These are phyloP conservation scores for Cryptocephalus primarius DNA, from an alignment of 2,888 invertebrate species.

Conservation along the genomic window DNA sequence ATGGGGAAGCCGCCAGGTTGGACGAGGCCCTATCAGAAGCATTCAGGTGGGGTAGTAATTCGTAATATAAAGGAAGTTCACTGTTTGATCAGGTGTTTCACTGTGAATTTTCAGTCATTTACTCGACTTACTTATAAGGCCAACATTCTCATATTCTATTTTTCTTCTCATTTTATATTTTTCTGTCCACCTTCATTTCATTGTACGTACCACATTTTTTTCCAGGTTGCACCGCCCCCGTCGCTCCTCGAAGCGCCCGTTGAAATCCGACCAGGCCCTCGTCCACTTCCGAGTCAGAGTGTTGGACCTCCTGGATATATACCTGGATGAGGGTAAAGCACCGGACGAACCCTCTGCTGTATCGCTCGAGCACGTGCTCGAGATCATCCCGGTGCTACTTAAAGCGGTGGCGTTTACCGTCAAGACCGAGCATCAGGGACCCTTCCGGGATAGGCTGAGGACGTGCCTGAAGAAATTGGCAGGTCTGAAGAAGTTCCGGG, in stretches of 20 bases:
- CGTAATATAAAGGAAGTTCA: too few relatives aligned
- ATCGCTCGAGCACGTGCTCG: slow-evolving; percentile 54
- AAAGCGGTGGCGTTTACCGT: slow-evolving; percentile 59
- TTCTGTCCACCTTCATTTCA: too few relatives aligned
- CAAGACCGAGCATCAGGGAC: slow-evolving; percentile 55
- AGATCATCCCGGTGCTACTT: slow-evolving; percentile 57
- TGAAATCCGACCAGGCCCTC: slow-evolving; percentile 43
- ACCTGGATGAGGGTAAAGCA: slow-evolving; percentile 40
- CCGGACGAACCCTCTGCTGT: slow-evolving; percentile 41
- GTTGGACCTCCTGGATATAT: slow-evolving; percentile 64
- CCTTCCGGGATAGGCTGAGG: slow-evolving; percentile 51
- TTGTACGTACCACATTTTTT: too few relatives aligned
- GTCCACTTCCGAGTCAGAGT: slow-evolving; percentile 65
- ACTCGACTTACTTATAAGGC: too few relatives aligned
- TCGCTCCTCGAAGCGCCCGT: too few relatives aligned
- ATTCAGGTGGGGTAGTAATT: too few relatives aligned
- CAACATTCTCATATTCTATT: too few relatives aligned
- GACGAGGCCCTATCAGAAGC: slow-evolving; percentile 57
- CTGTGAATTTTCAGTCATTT: too few relatives aligned
- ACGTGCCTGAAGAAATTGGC: slow-evolving; percentile 50
- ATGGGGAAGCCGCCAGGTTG: slow-evolving; percentile 55
- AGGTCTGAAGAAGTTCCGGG: slow-evolving; percentile 48
- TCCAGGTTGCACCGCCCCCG: too few relatives aligned
- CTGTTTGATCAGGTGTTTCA: too few relatives aligned
- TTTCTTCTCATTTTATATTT: too few relatives aligned